phyloP scores from a whole-genome alignment of 2,113 vertebrate species.

The Poeciliopsis prolifica region DNA sequence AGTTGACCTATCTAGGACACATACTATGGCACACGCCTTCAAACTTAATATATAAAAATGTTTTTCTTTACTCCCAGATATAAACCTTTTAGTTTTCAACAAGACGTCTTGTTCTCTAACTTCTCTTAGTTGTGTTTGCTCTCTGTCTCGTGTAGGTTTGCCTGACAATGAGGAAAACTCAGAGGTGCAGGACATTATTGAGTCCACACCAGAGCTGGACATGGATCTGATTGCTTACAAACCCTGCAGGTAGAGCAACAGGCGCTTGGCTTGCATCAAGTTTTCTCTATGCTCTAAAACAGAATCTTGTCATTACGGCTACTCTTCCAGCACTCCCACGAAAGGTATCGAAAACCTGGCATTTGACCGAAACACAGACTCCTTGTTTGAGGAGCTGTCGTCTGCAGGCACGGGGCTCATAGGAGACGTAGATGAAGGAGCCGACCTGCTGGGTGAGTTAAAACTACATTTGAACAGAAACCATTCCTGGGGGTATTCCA shows the following conservation, averaged over 20 bases:
- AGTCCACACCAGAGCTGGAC: conserved; percentile 96
- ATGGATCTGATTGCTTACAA: conserved; percentile 94
- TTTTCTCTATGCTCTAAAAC: neutral
- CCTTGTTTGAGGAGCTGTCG: conserved; percentile 96
- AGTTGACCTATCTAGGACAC: too few relatives aligned
- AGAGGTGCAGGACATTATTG: conserved; percentile 96
- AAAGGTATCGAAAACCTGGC: conserved; percentile 98
- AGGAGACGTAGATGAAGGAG: conserved; percentile 98
- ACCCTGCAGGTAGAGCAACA: conserved; percentile 84
- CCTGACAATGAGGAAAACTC: conserved; percentile 93
- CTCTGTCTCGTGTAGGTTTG: conserved; percentile 77
- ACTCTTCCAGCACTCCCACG: conserved; percentile 86
- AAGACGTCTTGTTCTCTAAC: neutral
- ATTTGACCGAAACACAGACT: conserved; percentile 97
- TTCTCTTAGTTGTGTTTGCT: neutral
- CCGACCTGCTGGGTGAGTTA: conserved; percentile 93
- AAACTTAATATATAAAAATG: neutral
- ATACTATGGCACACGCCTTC: too few relatives aligned
- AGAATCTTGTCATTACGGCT: neutral
- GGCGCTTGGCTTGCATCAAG: neutral
- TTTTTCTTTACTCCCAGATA: neutral
- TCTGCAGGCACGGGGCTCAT: conserved; percentile 95
- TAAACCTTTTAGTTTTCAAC: neutral
- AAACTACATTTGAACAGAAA: neutral
- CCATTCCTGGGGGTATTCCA: neutral